A percentile compares a stretch with the other conserved stretches of the same genome.
Evolutionary conservation across 2,113 vertebrate genomes (phyloP).

Genomic region (Illadopsis cleaveri): DNA sequence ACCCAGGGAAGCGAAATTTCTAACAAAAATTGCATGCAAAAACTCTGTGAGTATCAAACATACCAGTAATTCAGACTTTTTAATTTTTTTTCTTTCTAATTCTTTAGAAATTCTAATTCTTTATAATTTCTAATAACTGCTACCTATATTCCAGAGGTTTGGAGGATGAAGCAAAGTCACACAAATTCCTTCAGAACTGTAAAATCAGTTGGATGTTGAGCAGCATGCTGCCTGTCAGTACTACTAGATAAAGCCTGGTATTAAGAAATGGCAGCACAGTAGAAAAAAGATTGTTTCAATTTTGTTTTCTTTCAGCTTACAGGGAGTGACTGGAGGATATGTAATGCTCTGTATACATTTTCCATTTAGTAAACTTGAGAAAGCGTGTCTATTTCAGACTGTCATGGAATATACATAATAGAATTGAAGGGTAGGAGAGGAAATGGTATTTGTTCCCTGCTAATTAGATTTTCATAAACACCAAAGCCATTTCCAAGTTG

Average conservation of each 20-base stretch:
- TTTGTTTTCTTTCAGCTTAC: neutral
- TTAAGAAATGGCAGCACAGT: neutral
- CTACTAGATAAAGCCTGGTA: neutral
- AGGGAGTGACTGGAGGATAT: neutral
- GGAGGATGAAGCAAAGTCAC: neutral
- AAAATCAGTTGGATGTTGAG: neutral
- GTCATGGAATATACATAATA: neutral
- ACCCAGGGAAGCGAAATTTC: neutral
- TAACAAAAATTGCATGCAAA: neutral
- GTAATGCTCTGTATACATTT: neutral
- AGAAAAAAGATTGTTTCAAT: neutral
- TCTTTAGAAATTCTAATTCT: neutral
- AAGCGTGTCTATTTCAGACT: rapidly evolving
- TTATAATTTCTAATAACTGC: neutral
- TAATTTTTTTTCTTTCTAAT: neutral
- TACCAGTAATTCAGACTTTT: neutral
- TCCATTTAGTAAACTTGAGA: neutral
- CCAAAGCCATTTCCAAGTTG: neutral
- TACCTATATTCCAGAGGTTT: neutral
- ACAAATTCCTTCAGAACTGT: neutral
- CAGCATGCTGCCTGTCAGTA: neutral
- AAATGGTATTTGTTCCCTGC: neutral
- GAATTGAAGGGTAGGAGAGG: neutral
- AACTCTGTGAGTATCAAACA: neutral
- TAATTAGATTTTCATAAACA: neutral